Evolutionary conservation across 2,888 invertebrate genomes (phyloP).

Genomic region (Macropis europaea): DNA sequence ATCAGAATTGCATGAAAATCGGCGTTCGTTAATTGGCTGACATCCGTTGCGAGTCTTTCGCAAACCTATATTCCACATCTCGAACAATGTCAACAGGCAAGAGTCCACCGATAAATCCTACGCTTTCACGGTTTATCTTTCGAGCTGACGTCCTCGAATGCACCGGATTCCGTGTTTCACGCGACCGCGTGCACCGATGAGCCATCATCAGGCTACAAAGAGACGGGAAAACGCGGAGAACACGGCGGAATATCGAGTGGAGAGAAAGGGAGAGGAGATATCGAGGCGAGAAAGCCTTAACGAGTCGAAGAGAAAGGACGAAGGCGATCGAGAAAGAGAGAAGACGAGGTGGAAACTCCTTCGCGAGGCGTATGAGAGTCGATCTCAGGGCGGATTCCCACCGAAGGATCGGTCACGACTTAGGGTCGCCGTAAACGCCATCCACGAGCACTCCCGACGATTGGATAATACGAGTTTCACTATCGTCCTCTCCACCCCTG

Average conservation of each 20-base stretch:
- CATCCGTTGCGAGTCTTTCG: too few species aligned
- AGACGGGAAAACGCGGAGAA: constrained; percentile 37
- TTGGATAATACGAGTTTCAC: constrained; percentile 71
- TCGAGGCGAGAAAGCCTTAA: neutral
- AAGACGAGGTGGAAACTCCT: constrained; percentile 58
- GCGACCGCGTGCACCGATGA: constrained; percentile 11
- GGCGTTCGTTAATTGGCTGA: too few species aligned
- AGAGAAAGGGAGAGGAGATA: constrained; percentile 9
- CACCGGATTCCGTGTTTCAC: constrained; percentile 25
- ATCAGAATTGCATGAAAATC: too few species aligned
- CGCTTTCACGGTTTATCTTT: neutral
- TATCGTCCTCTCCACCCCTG: constrained; percentile 55
- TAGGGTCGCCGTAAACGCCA: constrained; percentile 67
- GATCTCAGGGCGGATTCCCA: constrained; percentile 79
- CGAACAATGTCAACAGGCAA: too few species aligned
- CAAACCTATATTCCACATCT: too few species aligned
- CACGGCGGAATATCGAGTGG: constrained; percentile 6
- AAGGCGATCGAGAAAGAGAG: constrained; percentile 20
- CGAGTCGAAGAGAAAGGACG: constrained; percentile 13
- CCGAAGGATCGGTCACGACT: constrained; percentile 78
- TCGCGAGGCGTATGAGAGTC: constrained; percentile 77
- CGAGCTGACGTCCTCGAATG: neutral
- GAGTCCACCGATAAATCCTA: neutral
- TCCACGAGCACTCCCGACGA: constrained; percentile 66
- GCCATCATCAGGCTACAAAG: constrained; percentile 34